phyloP scores from a whole-genome alignment of 2,113 vertebrate genomes.

The Elephas maximus region DNA sequence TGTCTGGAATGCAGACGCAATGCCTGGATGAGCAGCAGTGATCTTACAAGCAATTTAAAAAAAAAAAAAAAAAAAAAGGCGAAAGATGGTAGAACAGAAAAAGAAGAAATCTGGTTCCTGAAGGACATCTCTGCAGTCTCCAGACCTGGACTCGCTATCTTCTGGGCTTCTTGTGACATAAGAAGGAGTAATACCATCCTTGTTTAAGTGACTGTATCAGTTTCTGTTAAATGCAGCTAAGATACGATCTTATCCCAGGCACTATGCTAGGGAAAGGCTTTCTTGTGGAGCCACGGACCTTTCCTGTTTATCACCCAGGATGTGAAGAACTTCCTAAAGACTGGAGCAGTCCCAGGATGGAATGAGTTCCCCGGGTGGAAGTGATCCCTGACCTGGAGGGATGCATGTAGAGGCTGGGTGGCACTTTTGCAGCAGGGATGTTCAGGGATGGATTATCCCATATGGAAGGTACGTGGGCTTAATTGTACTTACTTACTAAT shows the following conservation, averaged over 20 bases:
- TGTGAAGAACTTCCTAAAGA: background rate
- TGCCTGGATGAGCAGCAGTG: background rate
- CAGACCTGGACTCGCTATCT: background rate
- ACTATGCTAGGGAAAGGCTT: background rate
- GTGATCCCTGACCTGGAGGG: background rate
- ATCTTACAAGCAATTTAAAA: background rate
- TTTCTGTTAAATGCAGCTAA: background rate
- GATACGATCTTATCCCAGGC: background rate
- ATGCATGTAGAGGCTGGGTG: background rate
- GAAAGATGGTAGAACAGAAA: background rate
- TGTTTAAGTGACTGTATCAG: background rate
- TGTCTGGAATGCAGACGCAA: background rate
- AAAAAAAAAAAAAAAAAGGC: background rate
- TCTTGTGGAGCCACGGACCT: background rate
- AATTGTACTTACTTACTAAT: too few relatives aligned
- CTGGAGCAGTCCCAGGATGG: background rate
- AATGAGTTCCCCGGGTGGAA: background rate
- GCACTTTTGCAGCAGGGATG: background rate
- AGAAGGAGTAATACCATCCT: background rate
- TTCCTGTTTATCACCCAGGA: slow-evolving; percentile 23
- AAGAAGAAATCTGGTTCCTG: background rate
- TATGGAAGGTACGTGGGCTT: too few relatives aligned
- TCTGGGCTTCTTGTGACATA: background rate
- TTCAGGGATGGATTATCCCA: too few relatives aligned
- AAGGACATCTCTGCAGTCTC: background rate